Conservation (phyloP, 2,113 vertebrate genomes). For the Rhynchomys soricoides region DNA sequence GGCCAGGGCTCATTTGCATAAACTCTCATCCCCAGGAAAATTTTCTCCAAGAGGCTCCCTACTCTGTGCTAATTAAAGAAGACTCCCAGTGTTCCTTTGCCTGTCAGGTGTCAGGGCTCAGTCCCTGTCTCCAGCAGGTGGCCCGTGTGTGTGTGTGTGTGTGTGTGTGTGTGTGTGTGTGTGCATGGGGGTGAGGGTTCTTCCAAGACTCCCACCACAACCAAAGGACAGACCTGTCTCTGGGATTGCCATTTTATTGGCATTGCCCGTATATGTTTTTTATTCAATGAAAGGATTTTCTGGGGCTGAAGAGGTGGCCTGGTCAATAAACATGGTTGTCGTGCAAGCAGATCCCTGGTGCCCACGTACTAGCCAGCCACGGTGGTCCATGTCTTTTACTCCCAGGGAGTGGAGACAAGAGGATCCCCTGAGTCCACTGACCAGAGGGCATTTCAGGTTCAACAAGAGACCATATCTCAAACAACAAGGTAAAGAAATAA, state of each 20-base stretch:
- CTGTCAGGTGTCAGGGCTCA: neutral
- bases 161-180: neutral
- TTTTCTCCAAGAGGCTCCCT: neutral
- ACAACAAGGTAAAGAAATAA: neutral
- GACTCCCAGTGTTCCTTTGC: neutral
- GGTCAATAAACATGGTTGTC: neutral
- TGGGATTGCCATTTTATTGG: neutral
- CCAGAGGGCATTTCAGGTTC: neutral
- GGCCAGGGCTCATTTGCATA: conserved; percentile 32
- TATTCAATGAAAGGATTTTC: neutral
- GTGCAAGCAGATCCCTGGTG: neutral
- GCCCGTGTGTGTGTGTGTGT: neutral
- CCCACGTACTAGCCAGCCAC: neutral
- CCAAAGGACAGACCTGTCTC: neutral
- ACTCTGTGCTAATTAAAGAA: neutral
- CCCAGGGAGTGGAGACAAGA: too few relatives aligned
- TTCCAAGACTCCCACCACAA: neutral
- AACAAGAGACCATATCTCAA: neutral
- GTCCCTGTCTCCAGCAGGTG: neutral
- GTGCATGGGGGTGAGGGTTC: neutral
- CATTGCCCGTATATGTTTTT: rapidly evolving
- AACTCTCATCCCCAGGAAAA: neutral
- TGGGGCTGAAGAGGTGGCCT: neutral
- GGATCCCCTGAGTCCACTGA: too few relatives aligned
- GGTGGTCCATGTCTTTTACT: neutral